Conservation (phyloP, 2,797 vertebrate genomes). For the Typhlichthys subterraneus region DNA sequence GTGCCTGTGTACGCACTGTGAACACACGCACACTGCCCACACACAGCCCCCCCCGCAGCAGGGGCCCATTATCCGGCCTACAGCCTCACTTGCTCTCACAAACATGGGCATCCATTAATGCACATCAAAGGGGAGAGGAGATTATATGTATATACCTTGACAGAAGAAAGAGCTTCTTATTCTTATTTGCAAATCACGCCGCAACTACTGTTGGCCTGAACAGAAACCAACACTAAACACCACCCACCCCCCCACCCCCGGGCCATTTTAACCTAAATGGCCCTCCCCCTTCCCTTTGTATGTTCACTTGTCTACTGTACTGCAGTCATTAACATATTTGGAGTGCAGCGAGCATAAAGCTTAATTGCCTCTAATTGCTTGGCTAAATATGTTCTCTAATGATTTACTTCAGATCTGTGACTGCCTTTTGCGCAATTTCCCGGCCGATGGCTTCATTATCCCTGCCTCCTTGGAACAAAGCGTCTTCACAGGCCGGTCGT, state of each 20-base stretch:
- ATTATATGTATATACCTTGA: slow-evolving; percentile 52
- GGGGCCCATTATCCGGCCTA: slow-evolving; percentile 59
- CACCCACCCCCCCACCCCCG: slow-evolving; percentile 58
- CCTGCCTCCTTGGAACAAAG: slow-evolving; percentile 86
- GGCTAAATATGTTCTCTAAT: slow-evolving; percentile 89
- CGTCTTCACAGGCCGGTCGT: slow-evolving; percentile 79
- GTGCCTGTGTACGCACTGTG: slow-evolving; percentile 11
- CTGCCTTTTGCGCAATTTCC: slow-evolving; percentile 86
- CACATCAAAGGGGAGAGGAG: slow-evolving; percentile 64
- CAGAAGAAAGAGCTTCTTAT: slow-evolving; percentile 30
- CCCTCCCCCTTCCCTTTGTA: slow-evolving; percentile 77
- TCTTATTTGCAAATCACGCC: slow-evolving; percentile 64
- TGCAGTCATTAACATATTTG: slow-evolving; percentile 87
- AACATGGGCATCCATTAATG: slow-evolving; percentile 63
- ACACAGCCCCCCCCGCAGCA: slow-evolving; percentile 43
- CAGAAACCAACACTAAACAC: slow-evolving; percentile 49
- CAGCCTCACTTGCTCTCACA: slow-evolving; percentile 49
- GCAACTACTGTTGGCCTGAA: slow-evolving; percentile 43
- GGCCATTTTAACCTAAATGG: slow-evolving; percentile 74
- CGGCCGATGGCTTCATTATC: slow-evolving; percentile 85
- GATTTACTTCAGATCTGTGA: slow-evolving; percentile 87
- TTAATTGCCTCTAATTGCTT: slow-evolving; percentile 94
- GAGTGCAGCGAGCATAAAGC: slow-evolving; percentile 89
- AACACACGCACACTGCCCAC: slow-evolving; percentile 41
- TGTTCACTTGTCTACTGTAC: slow-evolving; percentile 81